Percentiles rank a stretch among this genome's conserved stretches.
Evolutionary conservation across 2,113 vertebrate species (phyloP).

Genomic region (Hippocampus mohnikei): DNA sequence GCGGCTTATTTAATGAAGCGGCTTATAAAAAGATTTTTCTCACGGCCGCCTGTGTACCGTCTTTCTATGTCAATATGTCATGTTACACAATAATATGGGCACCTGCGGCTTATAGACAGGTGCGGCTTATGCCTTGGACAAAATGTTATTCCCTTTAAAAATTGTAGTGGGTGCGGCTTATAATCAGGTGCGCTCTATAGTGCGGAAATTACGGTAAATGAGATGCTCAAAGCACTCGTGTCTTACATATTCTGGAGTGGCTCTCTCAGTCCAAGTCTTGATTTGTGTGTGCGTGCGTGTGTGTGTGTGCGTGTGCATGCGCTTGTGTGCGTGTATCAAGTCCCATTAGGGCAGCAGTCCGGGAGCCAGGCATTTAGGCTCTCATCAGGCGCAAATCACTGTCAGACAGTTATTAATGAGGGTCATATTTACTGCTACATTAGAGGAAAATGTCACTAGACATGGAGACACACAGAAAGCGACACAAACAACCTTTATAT

Average conservation of each 20-base stretch:
- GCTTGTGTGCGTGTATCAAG: slow-evolving; percentile 52
- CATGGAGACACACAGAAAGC: slow-evolving; percentile 23
- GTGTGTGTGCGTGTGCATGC: not conserved
- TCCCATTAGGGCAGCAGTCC: slow-evolving; percentile 71
- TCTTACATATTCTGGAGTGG: not conserved
- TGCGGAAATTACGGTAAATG: too few species aligned
- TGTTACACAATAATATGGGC: too few species aligned
- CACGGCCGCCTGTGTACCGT: too few species aligned
- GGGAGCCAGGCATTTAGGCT: slow-evolving; percentile 72
- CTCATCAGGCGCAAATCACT: slow-evolving; percentile 83
- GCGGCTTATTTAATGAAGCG: too few species aligned
- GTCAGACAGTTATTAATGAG: slow-evolving; percentile 87
- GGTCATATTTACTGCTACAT: slow-evolving; percentile 83
- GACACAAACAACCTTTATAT: slow-evolving; percentile 6
- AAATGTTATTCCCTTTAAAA: too few species aligned
- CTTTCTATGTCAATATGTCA: too few species aligned
- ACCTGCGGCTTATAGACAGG: too few species aligned
- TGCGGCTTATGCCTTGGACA: too few species aligned
- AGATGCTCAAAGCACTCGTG: not conserved
- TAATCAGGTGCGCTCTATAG: too few species aligned
- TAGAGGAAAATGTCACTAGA: slow-evolving; percentile 90
- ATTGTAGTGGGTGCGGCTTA: too few species aligned
- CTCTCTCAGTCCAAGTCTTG: not conserved
- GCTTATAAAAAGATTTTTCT: too few species aligned
- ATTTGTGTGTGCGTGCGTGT: not conserved